These are phyloP conservation scores for Choristoneura fumiferana DNA, from an alignment of 1,140 invertebrate genomes.

Conservation along the genomic window DNA sequence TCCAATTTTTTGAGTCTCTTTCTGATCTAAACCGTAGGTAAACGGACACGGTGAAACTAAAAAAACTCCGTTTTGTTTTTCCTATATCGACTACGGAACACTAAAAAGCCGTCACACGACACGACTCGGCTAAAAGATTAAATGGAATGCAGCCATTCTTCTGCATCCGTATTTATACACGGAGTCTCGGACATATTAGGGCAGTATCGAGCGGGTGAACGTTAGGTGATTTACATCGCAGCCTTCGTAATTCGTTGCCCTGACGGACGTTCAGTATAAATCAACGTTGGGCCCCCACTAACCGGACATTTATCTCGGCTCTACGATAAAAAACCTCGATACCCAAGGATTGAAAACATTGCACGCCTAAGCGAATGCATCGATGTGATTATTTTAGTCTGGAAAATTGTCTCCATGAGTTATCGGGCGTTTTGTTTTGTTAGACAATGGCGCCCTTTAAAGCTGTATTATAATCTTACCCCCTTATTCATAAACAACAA, in stretches of 20 bases:
- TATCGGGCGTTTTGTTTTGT: slow-evolving; percentile 45
- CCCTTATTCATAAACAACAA: no score
- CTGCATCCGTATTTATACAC: slow-evolving; percentile 11
- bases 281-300: slow-evolving; percentile 71
- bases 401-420: slow-evolving; percentile 23
- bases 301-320: slow-evolving; percentile 70
- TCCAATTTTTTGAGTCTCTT: no score
- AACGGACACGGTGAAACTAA: no score
- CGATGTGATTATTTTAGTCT: slow-evolving; percentile 32
- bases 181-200: slow-evolving; percentile 27
- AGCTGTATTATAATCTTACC: no score
- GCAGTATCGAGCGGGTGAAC: slow-evolving; percentile 52
- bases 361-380: slow-evolving; percentile 29
- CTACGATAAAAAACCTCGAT: slow-evolving; percentile 64
- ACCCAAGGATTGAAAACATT: slow-evolving; percentile 48
- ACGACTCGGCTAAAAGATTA: slow-evolving; percentile 13
- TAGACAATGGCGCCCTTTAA: no score
- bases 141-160: slow-evolving; percentile 11
- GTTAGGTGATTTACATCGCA: slow-evolving; percentile 69
- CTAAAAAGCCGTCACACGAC: background rate
- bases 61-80: no score
- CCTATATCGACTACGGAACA: no score
- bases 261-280: slow-evolving; percentile 70
- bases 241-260: slow-evolving; percentile 68
- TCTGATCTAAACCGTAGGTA: no score